These are phyloP conservation scores for Lithobius niger DNA, from an alignment of 1,140 invertebrate genomes.

Conservation along the genomic window DNA sequence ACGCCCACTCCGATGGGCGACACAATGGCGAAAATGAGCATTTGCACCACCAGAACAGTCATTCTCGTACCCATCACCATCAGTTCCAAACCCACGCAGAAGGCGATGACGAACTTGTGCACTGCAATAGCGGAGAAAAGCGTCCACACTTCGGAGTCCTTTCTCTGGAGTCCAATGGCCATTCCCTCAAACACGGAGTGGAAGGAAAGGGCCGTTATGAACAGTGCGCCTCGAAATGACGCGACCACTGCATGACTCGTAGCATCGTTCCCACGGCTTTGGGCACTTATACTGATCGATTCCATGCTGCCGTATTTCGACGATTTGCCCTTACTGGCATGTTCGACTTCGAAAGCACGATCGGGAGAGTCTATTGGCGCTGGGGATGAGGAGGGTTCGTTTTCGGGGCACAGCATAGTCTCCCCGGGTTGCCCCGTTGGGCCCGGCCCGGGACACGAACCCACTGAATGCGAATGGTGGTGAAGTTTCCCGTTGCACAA, in stretches of 20 bases:
- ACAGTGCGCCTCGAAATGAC: conserved; percentile 54
- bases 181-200: conserved; percentile 85
- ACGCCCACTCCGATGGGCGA: conserved; percentile 58
- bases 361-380: neutral
- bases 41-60: conserved; percentile 44
- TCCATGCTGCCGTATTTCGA: conserved; percentile 10
- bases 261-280: neutral
- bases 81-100: conserved; percentile 67
- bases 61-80: conserved; percentile 34
- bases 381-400: neutral
- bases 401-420: neutral
- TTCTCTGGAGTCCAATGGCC: conserved; percentile 57
- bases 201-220: conserved; percentile 73
- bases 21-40: conserved; percentile 60
- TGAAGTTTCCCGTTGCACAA: conserved; percentile 5
- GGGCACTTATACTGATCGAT: too few relatives aligned
- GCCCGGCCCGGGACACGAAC: neutral
- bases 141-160: conserved; percentile 51
- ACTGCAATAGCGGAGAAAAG: conserved; percentile 71
- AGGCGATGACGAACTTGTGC: conserved; percentile 79
- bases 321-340: neutral
- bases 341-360: neutral
- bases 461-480: neutral
- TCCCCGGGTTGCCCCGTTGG: too few relatives aligned
- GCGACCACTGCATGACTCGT: conserved; percentile 18